A percentile compares a stretch with the other conserved stretches of the same genome.
phyloP scores from a whole-genome alignment of 2,113 vertebrate genomes.

The Macrotis lagotis region DNA sequence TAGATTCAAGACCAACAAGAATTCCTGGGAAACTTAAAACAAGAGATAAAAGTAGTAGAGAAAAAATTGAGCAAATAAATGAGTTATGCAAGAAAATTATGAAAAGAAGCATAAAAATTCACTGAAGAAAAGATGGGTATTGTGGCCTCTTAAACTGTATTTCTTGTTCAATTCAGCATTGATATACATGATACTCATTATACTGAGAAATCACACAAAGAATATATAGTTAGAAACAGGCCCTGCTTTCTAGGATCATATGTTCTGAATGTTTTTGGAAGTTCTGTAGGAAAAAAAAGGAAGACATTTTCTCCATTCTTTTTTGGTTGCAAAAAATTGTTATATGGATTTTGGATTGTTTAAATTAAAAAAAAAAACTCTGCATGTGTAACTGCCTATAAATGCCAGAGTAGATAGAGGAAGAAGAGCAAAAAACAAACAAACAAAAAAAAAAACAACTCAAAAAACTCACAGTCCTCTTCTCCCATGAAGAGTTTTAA shows the following conservation, averaged over 20 bases:
- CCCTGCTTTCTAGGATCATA: not conserved
- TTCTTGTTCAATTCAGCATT: not conserved
- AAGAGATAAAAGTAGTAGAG: not conserved
- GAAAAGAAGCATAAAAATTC: not conserved
- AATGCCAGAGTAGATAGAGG: not conserved
- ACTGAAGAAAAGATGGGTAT: not conserved
- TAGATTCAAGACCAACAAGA: not conserved
- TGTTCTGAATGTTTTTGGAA: not conserved
- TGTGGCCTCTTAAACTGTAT: not conserved
- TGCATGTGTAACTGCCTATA: not conserved
- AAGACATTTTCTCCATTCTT: not conserved
- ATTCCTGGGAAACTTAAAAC: not conserved
- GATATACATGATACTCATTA: not conserved
- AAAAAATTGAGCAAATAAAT: not conserved
- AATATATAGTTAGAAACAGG: not conserved
- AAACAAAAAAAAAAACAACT: not conserved
- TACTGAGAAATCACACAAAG: not conserved
- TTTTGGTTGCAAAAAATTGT: not conserved
- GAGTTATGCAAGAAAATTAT: not conserved
- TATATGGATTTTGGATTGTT: not conserved
- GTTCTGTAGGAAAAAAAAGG: not conserved
- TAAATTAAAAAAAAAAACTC: not conserved
- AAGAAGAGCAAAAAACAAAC: not conserved
- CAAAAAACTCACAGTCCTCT: too few relatives aligned
- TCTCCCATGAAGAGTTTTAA: not conserved